A percentile compares a stretch with the other conserved stretches of the same genome.
phyloP scores from a whole-genome alignment of 2,888 invertebrate genomes.

The Sepioteuthis lessoniana region DNA sequence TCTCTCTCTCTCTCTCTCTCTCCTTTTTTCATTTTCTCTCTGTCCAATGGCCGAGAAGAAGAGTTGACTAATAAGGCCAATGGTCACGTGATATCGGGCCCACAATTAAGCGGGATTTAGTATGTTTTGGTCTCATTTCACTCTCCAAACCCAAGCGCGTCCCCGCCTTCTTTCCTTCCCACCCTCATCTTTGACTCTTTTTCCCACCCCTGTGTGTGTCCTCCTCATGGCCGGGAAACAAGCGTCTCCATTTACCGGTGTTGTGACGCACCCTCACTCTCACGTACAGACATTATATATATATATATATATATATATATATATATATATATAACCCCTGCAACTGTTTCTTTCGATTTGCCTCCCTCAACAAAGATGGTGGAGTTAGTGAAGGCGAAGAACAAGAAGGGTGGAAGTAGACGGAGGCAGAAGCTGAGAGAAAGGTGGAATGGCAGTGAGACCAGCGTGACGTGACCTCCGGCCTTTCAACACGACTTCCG shows the following conservation, averaged over 20 bases:
- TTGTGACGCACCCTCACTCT: not conserved
- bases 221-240: slow-evolving; percentile 20
- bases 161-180: not conserved
- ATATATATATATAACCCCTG: too few species aligned
- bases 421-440: not conserved
- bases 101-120: slow-evolving; percentile 4
- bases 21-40: not conserved
- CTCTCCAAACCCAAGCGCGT: not conserved
- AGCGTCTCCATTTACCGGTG: slow-evolving; percentile 33
- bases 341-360: not conserved
- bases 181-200: not conserved
- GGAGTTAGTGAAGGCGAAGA: not conserved
- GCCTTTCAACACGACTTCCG: slow-evolving; percentile 33
- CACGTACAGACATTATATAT: not conserved
- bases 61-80: not conserved
- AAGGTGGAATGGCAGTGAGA: not conserved
- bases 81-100: slow-evolving; percentile 7
- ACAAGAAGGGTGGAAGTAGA: not conserved
- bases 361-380: not conserved
- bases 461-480: slow-evolving; percentile 9
- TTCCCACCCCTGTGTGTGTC: not conserved
- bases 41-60: slow-evolving; percentile 11
- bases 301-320: too few species aligned
- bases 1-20: not conserved
- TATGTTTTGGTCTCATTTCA: slow-evolving; percentile 17